Evolutionary conservation across 2,888 invertebrate species (phyloP).

Genomic region (Biston betularia): DNA sequence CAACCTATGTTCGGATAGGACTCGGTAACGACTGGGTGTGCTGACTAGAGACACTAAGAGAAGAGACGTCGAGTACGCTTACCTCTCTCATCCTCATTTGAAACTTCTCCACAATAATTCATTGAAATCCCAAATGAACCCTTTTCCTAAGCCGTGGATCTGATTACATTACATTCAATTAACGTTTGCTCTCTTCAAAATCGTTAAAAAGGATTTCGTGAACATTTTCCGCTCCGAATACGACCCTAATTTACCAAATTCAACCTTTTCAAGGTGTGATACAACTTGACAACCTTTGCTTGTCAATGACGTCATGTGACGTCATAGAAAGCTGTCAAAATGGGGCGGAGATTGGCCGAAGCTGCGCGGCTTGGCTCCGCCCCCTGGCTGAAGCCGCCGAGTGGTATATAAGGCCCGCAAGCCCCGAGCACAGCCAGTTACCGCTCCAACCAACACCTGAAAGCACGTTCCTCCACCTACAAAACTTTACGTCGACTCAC

Average conservation of each 20-base stretch:
- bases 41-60: too few species aligned
- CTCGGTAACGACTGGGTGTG: too few species aligned
- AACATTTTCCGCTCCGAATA: conserved; percentile 22
- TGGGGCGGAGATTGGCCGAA: conserved; percentile 64
- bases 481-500: conserved; percentile 73
- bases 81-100: not conserved
- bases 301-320: conserved; percentile 56
- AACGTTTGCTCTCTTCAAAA: conserved; percentile 9
- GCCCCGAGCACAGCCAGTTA: conserved; percentile 55
- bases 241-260: conserved; percentile 12
- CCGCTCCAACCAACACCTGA: conserved; percentile 48
- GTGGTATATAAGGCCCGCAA: conserved; percentile 68
- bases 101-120: not conserved
- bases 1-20: too few species aligned
- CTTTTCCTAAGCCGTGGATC: conserved; percentile 4
- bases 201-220: conserved; percentile 10
- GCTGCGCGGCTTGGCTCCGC: conserved; percentile 67
- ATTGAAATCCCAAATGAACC: conserved; percentile 13
- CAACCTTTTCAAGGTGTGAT: conserved; percentile 11
- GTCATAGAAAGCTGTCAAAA: conserved; percentile 68
- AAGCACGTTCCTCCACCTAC: conserved; percentile 44
- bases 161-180: conserved; percentile 20
- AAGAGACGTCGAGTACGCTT: too few species aligned
- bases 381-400: conserved; percentile 55
- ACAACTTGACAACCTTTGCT: conserved; percentile 9